Evolutionary conservation across 2,888 invertebrate genomes (phyloP), one percentile per base, ranked within the genome.

Genomic region (Reticulitermes lucifugus): DNA sequence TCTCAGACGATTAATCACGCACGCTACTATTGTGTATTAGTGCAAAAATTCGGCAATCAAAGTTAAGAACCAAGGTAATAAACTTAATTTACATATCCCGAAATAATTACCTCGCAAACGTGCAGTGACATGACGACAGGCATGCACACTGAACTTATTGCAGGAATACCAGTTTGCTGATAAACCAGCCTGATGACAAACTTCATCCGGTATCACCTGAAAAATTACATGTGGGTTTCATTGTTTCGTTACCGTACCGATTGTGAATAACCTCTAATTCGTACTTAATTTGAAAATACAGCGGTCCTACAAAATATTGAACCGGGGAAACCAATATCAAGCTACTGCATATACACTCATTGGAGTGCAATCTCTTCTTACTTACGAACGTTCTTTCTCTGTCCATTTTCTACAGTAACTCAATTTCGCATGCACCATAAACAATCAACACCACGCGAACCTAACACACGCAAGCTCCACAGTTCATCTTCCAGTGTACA

Each of bases 161-260:
- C 91, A 89, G 12, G 91, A 91, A 79, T 91, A 88, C 92, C 93
- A 93, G 80, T 91, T 90, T 21, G 91, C 91, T 7, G 91, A 90
- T 73, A 93, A 90, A 22, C 93, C 93, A 46, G 92, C 91, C 88
- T 90, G 89, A 87, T 90, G 89, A 86, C 93, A 93, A 85, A 92
- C 88, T 87, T 92, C 91, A 89, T 93, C 92, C 7, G 92, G 92
- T 87, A 93, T 92, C 70, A 90, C 88, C 93, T 93, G 84, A 12
- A 86, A 71, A n/a, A 35, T 25, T 3, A 65, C 1, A 46, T 12
- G 12, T 12, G 10, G 6, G 12, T 55, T 55, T 14, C 1, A 4
- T 9, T 5, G n/a, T 65, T 65, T 65, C 14, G 4, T 65, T n/a
- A 6, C 12, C 25, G 4, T 12, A 65, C 65, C 25, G 25, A n/a